These are phyloP conservation scores for Gibbula magus DNA, from an alignment of 2,888 invertebrate genomes.

Conservation along the genomic window DNA sequence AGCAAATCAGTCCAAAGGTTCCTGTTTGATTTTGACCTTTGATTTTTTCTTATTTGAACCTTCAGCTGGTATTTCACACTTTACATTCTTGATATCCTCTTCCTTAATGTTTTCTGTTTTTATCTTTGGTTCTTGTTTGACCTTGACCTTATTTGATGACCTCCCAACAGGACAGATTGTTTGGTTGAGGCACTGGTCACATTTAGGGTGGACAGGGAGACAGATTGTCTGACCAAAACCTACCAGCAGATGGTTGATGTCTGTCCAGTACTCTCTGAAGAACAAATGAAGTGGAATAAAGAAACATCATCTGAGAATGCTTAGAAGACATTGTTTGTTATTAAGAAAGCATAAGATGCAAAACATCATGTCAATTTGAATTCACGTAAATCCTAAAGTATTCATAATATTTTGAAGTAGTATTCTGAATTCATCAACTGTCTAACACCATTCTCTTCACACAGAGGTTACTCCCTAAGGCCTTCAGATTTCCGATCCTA, in stretches of 20 bases:
- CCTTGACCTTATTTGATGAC: background rate
- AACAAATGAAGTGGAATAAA: background rate
- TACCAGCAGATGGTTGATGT: slow-evolving; percentile 86
- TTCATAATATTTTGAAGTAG: too few relatives aligned
- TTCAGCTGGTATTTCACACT: too few relatives aligned
- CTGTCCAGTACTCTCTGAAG: slow-evolving; percentile 73
- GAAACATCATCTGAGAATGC: background rate
- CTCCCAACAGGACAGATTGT: slow-evolving; percentile 83
- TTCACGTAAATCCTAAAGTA: too few relatives aligned
- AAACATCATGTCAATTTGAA: too few relatives aligned
- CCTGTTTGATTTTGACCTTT: too few relatives aligned
- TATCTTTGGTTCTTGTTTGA: slow-evolving; percentile 22
- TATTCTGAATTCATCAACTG: too few relatives aligned
- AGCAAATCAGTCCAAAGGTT: too few relatives aligned
- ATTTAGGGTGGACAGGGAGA: slow-evolving; percentile 87
- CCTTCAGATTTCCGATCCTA: too few relatives aligned
- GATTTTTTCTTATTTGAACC: background rate
- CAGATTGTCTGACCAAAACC: slow-evolving; percentile 98
- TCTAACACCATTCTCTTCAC: too few relatives aligned
- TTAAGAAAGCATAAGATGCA: too few relatives aligned
- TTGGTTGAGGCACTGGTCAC: slow-evolving; percentile 87
- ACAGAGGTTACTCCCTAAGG: too few relatives aligned
- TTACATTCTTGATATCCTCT: too few relatives aligned
- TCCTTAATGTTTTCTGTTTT: background rate
- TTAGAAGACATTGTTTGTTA: background rate